Evolutionary conservation across 2,888 invertebrate species (phyloP).

Genomic region (Nomada hirtipes): DNA sequence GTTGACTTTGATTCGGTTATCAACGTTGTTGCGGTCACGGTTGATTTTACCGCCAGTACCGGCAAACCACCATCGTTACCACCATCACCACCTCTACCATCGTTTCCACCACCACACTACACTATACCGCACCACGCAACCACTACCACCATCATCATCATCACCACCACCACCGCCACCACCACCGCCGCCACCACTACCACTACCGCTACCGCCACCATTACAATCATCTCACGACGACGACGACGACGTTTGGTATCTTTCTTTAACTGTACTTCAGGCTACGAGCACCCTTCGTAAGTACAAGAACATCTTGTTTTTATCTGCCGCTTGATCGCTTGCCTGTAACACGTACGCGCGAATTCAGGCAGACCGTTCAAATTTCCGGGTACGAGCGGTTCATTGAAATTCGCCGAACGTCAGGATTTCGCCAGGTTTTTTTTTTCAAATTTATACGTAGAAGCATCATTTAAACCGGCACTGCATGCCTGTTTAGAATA

Average conservation of each 20-base stretch:
- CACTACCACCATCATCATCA: conserved; percentile 24
- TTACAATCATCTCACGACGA: conserved; percentile 18
- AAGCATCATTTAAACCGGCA: not conserved
- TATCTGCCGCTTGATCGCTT: conserved; percentile 23
- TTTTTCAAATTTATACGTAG: not conserved
- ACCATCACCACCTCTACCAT: conserved; percentile 18
- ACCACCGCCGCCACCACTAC: conserved; percentile 28
- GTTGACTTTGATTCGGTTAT: conserved; percentile 5
- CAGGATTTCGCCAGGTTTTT: not conserved
- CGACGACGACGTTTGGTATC: conserved; percentile 36
- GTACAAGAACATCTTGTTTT: conserved; percentile 47
- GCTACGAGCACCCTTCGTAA: conserved; percentile 52
- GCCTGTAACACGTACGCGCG: conserved; percentile 27
- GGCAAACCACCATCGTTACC: conserved; percentile 21
- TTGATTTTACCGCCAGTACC: conserved; percentile 26
- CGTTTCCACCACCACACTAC: conserved; percentile 21
- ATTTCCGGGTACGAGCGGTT: conserved; percentile 38
- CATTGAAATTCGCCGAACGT: not conserved
- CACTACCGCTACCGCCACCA: conserved; percentile 30
- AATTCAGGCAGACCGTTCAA: conserved; percentile 15
- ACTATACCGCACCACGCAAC: conserved; percentile 2
- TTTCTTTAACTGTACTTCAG: conserved; percentile 47
- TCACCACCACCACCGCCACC: conserved; percentile 26
- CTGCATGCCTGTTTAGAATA: not conserved
- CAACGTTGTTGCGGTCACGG: conserved; percentile 14